These are phyloP conservation scores for Ips nitidus DNA, from an alignment of 1,140 invertebrate species.

Conservation along the genomic window DNA sequence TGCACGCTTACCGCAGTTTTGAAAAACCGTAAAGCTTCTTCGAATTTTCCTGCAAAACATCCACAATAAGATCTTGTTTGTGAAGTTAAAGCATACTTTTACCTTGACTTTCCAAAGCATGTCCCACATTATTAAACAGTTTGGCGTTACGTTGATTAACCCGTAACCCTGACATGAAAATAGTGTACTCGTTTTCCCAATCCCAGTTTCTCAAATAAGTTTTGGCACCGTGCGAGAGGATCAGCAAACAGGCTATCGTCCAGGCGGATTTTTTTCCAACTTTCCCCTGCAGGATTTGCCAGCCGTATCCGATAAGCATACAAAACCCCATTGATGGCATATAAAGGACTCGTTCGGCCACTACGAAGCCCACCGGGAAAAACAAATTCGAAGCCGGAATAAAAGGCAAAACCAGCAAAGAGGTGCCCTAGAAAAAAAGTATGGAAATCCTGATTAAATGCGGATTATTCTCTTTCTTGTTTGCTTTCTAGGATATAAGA, in stretches of 20 bases:
- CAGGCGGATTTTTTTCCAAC: conserved; percentile 63
- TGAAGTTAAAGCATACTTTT: no score
- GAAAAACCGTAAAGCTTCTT: conserved; percentile 88
- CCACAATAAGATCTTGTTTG: no score
- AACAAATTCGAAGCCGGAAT: conserved; percentile 96
- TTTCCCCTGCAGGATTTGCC: conserved; percentile 56
- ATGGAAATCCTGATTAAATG: conserved; percentile 13
- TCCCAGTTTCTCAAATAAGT: conserved; percentile 86
- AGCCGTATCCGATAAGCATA: conserved; percentile 85
- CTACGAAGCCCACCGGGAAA: conserved; percentile 96
- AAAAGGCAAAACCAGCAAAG: conserved; percentile 87
- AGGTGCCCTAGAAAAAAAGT: conserved; percentile 68
- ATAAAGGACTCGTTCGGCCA: conserved; percentile 94
- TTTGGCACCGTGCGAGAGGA: conserved; percentile 78
- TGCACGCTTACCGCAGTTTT: conserved; percentile 91
- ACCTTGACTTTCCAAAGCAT: conserved; percentile 86
- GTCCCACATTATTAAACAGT: conserved; percentile 95
- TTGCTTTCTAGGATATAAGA: not conserved
- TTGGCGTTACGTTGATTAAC: conserved; percentile 94
- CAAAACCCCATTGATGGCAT: conserved; percentile 98
- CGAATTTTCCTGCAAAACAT: conserved; percentile 34
- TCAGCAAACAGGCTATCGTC: conserved; percentile 63
- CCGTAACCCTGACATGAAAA: conserved; percentile 89
- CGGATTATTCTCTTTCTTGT: no score
- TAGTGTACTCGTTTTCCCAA: conserved; percentile 89